Evolutionary conservation across 2,797 vertebrate genomes (phyloP).

Genomic region (Oryzias sinensis): DNA sequence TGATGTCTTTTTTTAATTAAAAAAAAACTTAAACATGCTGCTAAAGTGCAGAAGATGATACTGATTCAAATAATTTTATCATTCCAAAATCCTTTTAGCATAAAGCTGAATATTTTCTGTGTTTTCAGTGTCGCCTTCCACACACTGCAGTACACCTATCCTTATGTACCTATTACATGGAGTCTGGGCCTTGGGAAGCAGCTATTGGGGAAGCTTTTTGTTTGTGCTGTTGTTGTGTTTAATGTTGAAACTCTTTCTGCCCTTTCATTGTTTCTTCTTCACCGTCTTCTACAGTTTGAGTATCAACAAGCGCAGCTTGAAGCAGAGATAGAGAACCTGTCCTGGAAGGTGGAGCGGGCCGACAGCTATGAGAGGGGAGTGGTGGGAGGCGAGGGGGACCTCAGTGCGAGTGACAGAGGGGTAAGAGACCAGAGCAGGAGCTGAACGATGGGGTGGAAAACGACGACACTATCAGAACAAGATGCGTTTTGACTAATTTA

Average conservation of each 20-base stretch:
- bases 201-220: conserved; percentile 81
- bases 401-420: conserved; percentile 82
- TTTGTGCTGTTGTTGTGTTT: too few relatives aligned
- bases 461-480: not conserved
- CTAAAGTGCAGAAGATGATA: too few relatives aligned
- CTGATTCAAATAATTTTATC: too few relatives aligned
- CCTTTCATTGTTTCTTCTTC: not conserved
- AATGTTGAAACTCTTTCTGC: not conserved
- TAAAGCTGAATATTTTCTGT: conserved; percentile 2
- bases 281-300: conserved; percentile 84
- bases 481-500: not conserved
- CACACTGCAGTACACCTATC: conserved; percentile 98
- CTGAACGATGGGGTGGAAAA: not conserved
- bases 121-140: conserved; percentile 92
- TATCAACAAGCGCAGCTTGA: conserved; percentile 99
- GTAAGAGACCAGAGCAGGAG: conserved; percentile 49
- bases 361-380: conserved; percentile 97
- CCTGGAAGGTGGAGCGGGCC: conserved; percentile 97
- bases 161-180: conserved; percentile 99
- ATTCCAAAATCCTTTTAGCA: too few relatives aligned
- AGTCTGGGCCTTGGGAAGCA: conserved; percentile 98
- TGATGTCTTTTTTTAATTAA: too few relatives aligned
- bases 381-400: conserved; percentile 77
- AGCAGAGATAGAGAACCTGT: conserved; percentile 98
- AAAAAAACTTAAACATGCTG: too few relatives aligned